Percentiles rank a stretch among this genome's conserved stretches.
Conservation (phyloP, 2,888 invertebrate genomes). For the Lasioglossum pauxillum region DNA sequence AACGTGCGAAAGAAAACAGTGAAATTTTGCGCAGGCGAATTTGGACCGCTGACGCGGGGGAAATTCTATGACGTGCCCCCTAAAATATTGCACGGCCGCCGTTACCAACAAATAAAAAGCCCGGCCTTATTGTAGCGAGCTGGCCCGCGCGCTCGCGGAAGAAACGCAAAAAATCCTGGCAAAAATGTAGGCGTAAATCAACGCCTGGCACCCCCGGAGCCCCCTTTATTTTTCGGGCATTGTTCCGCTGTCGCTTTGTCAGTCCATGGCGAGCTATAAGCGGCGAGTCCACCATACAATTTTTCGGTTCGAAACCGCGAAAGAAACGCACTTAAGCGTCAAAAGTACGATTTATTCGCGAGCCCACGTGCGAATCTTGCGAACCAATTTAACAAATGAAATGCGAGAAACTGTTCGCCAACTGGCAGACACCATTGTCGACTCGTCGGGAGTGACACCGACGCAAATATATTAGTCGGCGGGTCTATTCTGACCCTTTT, state of each 20-base stretch:
- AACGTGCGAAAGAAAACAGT: neutral
- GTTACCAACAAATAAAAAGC: slow-evolving; percentile 23
- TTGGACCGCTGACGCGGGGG: slow-evolving; percentile 35
- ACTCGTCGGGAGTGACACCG: neutral
- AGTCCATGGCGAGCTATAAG: neutral
- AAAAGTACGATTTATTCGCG: neutral
- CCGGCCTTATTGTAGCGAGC: slow-evolving; percentile 15
- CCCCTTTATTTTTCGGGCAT: slow-evolving; percentile 21
- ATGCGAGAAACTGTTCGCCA: neutral
- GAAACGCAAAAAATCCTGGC: slow-evolving; percentile 26
- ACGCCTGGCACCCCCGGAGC: neutral
- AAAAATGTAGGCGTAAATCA: slow-evolving; percentile 36
- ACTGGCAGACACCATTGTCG: neutral
- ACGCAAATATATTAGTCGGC: neutral
- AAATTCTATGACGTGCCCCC: slow-evolving; percentile 31
- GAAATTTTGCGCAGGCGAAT: slow-evolving; percentile 34
- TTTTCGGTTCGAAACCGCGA: neutral
- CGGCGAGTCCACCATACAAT: neutral
- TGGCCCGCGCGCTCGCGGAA: neutral
- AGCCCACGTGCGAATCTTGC: neutral
- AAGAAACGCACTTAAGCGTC: neutral
- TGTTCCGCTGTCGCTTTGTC: slow-evolving; percentile 25
- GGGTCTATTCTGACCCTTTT: neutral
- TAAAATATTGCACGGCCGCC: slow-evolving; percentile 41
- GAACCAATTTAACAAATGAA: neutral